phyloP scores from a whole-genome alignment of 2,797 vertebrate species.

The Synanceia verrucosa region DNA sequence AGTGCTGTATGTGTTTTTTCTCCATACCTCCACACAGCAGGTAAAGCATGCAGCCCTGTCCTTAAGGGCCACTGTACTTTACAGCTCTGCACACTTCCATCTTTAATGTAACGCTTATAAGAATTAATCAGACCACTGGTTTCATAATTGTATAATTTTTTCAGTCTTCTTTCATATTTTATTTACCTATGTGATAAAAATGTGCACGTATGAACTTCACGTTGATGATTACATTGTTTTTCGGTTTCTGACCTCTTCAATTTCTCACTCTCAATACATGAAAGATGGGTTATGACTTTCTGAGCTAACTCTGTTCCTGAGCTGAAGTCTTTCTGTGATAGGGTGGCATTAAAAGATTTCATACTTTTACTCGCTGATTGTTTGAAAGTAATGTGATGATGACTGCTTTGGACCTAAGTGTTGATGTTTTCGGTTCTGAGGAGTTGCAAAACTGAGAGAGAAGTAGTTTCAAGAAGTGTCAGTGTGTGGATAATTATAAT shows the following conservation, averaged over 20 bases:
- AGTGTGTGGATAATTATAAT: neutral
- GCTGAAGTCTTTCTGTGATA: neutral
- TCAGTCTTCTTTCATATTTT: no score
- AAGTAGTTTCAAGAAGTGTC: no score
- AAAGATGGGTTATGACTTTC: neutral
- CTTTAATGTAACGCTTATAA: neutral
- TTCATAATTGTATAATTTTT: no score
- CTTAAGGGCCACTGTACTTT: neutral
- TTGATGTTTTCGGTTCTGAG: no score
- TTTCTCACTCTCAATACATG: neutral
- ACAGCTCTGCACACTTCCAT: neutral
- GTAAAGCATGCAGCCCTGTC: neutral
- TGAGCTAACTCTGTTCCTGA: neutral
- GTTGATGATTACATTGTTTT: neutral
- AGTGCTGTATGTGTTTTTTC: neutral
- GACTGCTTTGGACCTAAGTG: no score
- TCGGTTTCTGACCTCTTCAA: neutral
- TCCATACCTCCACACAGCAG: neutral
- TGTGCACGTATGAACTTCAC: neutral
- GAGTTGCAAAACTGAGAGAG: no score
- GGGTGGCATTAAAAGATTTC: neutral
- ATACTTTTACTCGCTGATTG: neutral
- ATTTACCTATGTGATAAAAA: neutral
- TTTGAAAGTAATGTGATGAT: neutral
- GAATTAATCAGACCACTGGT: neutral